These are phyloP conservation scores for Planiliza haematocheilus DNA, from an alignment of 2,113 vertebrate genomes.

Conservation along the genomic window DNA sequence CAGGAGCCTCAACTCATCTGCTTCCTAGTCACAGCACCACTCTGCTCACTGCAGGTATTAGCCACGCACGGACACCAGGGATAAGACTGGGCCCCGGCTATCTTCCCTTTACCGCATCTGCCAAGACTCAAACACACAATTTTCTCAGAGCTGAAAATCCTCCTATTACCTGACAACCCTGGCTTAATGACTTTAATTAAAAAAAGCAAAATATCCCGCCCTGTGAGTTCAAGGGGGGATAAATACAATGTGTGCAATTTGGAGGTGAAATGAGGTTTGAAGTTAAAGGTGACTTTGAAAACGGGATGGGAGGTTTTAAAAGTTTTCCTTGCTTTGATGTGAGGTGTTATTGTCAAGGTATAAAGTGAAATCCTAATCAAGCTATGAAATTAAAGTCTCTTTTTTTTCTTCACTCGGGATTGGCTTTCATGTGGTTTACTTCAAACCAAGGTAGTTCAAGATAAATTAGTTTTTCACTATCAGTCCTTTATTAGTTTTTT, in stretches of 20 bases:
- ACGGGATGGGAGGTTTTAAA: conserved; percentile 26
- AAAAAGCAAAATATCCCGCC: conserved; percentile 59
- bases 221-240: conserved; percentile 43
- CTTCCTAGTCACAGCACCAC: conserved; percentile 15
- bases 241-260: conserved; percentile 33
- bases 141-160: conserved; percentile 67
- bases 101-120: conserved; percentile 13
- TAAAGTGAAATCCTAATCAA: conserved; percentile 46
- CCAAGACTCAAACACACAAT: conserved; percentile 28
- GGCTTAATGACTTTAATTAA: conserved; percentile 72
- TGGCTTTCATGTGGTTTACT: conserved; percentile 27
- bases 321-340: conserved; percentile 45
- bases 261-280: conserved; percentile 50
- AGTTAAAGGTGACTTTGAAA: conserved; percentile 64
- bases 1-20: conserved; percentile 16
- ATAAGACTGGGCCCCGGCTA: conserved; percentile 32
- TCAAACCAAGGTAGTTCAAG: conserved; percentile 2
- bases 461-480: conserved; percentile 9
- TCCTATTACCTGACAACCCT: conserved; percentile 61
- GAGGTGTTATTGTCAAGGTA: conserved; percentile 17
- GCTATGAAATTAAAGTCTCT: conserved; percentile 45
- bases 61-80: conserved; percentile 46
- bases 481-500: neutral
- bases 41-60: conserved; percentile 50
- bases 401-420: conserved; percentile 5